phyloP scores from a whole-genome alignment of 1,140 invertebrate genomes.

The Neotoxoptera formosana region DNA sequence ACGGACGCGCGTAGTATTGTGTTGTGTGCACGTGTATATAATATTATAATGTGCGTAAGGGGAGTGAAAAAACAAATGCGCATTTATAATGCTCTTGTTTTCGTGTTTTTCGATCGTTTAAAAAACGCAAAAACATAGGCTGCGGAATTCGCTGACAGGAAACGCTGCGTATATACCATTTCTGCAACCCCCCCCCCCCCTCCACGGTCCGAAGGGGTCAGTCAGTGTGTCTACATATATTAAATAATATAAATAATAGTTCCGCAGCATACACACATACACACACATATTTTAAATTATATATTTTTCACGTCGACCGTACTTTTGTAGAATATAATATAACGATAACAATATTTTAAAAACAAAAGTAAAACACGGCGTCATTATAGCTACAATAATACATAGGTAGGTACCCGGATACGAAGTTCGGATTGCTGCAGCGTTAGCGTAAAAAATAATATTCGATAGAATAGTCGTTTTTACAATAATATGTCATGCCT shows the following conservation, averaged over 20 bases:
- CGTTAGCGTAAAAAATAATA: not conserved
- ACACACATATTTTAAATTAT: not conserved
- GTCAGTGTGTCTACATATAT: not conserved
- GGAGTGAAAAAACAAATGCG: slow-evolving; percentile 18
- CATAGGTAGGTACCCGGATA: not conserved
- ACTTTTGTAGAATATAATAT: not conserved
- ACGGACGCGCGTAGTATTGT: not conserved
- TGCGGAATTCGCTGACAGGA: not conserved
- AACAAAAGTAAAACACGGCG: not conserved
- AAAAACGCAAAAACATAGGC: slow-evolving; percentile 7
- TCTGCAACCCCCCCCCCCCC: not conserved
- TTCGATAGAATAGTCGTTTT: not conserved
- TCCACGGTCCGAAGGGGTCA: not conserved
- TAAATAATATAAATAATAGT: not conserved
- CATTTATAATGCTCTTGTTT: slow-evolving; percentile 4
- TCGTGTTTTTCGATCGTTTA: slow-evolving; percentile 26
- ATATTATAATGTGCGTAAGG: not conserved
- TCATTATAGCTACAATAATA: not conserved
- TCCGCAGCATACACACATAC: not conserved
- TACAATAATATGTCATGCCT: not conserved
- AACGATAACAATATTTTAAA: not conserved
- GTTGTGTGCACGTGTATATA: not conserved
- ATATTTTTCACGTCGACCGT: not conserved
- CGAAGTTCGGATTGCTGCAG: not conserved
- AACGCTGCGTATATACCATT: not conserved